Evolutionary conservation across 2,797 vertebrate species (phyloP), one percentile per base, ranked within the genome.

Genomic region (Lutjanus argentimaculatus): DNA sequence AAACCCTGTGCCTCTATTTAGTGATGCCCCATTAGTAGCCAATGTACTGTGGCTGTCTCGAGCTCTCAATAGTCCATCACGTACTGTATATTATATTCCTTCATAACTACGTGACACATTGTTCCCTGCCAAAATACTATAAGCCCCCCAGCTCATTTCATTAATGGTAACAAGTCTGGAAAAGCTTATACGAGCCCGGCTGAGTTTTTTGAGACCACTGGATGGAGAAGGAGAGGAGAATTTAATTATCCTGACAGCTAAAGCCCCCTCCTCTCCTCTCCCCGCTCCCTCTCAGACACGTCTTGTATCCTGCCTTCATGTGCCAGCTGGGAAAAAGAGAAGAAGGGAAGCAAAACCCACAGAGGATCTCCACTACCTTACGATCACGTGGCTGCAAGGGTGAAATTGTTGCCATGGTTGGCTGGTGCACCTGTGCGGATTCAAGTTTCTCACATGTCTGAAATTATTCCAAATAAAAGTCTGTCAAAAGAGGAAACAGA

Each of bases 391-490:
- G 75, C 72, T 82, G 17, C 6, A 22, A 77, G 88, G 80, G 79
- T 88, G 85, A 92, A 89, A 90, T 88, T 87, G 86, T 84, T 87
- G 80, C 79, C 81, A 89, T 66, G 79, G 81, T 48, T 56, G 48
- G 77, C 72, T 53, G 77, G n/a, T 71, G 78, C 86, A 87, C 84
- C 72, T 80, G 85, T 40, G 40, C 19, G 14, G 71, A 81, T 79
- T 82, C 68, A 64, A 36, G 12, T 57, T 56, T 61, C 64, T 67
- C 21, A 77, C 19, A n/a, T n/a, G 65, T 74, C 86, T 67, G 36
- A 85, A 84, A 76, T 79, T 6, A 57, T 64, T 42, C 52, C 64
- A 74, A 83, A 72, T 61, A n/a, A 46, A 76, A 52, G 65, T 63
- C 67, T 67, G 46, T 63, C 68, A 67, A 21, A 17, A 16, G 22